Conservation (phyloP, 1,140 invertebrate species). For the Heliconius hermathena region DNA sequence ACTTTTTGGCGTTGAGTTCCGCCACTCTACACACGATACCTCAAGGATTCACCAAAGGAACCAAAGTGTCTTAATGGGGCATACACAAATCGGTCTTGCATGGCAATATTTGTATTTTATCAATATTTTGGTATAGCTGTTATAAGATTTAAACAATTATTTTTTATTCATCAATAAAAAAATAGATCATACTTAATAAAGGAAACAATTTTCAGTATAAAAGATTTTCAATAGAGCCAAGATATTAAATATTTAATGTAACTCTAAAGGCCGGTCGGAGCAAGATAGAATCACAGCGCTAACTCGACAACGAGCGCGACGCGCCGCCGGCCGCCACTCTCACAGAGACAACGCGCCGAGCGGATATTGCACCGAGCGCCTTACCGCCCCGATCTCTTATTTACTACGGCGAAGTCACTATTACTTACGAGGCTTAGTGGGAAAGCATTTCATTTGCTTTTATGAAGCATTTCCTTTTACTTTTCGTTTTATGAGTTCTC, state of each 20-base stretch:
- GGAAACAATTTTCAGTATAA: not conserved
- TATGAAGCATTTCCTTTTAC: not conserved
- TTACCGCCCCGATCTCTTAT: not conserved
- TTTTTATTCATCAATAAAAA: not conserved
- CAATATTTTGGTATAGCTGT: too few relatives aligned
- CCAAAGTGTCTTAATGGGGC: too few relatives aligned
- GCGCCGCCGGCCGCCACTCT: not conserved
- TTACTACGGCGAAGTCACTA: not conserved
- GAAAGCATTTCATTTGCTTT: not conserved
- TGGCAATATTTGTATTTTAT: too few relatives aligned
- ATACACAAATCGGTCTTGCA: too few relatives aligned
- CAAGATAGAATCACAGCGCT: not conserved
- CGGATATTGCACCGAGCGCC: conserved; percentile 5
- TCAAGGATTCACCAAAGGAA: too few relatives aligned
- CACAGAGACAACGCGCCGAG: not conserved
- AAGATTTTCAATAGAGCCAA: not conserved
- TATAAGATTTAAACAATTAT: too few relatives aligned
- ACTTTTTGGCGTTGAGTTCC: too few relatives aligned
- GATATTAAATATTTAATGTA: not conserved
- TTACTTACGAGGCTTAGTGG: not conserved
- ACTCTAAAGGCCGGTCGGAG: not conserved
- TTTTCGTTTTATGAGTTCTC: not conserved
- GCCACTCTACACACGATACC: too few relatives aligned
- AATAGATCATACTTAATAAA: not conserved
- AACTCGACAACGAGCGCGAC: not conserved